These are phyloP conservation scores for Agrochola lota DNA, from an alignment of 2,888 invertebrate species.

Conservation along the genomic window DNA sequence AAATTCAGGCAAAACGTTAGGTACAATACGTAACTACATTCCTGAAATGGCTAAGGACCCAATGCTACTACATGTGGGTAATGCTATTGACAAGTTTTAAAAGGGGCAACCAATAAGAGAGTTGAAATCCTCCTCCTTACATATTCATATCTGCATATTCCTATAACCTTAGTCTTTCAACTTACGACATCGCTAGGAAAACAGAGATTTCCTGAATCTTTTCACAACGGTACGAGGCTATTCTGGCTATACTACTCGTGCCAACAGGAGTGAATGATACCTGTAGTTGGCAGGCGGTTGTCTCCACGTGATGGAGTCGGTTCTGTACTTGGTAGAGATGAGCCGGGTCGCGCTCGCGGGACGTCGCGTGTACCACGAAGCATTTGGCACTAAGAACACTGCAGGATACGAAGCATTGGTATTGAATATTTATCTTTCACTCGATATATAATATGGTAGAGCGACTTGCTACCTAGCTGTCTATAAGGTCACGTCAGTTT, in stretches of 20 bases:
- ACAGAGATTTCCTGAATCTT: background rate
- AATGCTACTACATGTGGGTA: background rate
- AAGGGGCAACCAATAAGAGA: background rate
- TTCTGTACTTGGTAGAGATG: conserved; percentile 33
- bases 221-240: background rate
- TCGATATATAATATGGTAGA: background rate
- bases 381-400: conserved; percentile 57
- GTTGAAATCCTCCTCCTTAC: background rate
- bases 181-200: background rate
- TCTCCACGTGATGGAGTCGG: conserved; percentile 60
- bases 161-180: background rate
- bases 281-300: conserved; percentile 56
- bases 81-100: background rate
- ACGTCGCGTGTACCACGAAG: conserved; percentile 43
- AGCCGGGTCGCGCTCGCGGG: background rate
- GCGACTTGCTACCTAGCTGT: background rate
- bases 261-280: conserved; percentile 16
- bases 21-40: background rate
- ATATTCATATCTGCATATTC: too few species aligned
- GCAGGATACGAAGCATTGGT: conserved; percentile 14
- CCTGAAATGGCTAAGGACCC: background rate
- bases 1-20: background rate
- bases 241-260: background rate
- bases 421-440: background rate
- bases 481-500: background rate